Base-by-base conservation (phyloP, 1,140 invertebrate species). In the Calosoma granatense region DNA sequence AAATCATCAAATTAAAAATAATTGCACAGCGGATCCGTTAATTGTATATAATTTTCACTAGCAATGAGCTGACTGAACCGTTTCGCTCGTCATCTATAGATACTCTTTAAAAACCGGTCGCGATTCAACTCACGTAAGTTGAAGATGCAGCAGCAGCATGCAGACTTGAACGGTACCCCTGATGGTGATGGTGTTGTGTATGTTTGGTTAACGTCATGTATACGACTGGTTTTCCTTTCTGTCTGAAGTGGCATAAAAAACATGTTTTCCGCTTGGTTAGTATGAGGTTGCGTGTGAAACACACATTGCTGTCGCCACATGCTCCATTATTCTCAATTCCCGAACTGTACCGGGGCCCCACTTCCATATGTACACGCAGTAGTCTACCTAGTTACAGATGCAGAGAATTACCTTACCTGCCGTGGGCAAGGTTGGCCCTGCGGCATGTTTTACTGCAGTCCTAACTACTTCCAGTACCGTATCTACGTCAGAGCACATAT, bases 261-360 rank as follows among this genome's bases (percentile, higher is more conserved):
- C 41, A 47, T 47, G 41, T 47, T 47, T 47, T 47, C 41, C 41
- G 41, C 41, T 17, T 47, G 41, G 41, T 47, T 47, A 47, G 41
- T 47, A 47, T 17, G 17, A 47, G 17, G 41, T 47, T 47, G 41
- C 41, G 41, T 47, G 41, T 17, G 15, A 17, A 47, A 17, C 17
- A 47, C 41, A 47, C 41, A 47, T 47, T 17, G 41, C 41, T 47
- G 41, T 47, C 41, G 41, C 41, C 41, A 47, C 41, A 47, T 47
- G 41, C 41, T 17, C 41, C 41, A 47, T 47, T 47, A 47, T 47
- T 47, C 15, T 47, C 41, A 47, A 47, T 47, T 47, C 41, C 15
- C 6, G 41, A 47, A 47, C 41, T 47, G 26, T n/a, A n/a, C n/a
- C n/a, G n/a, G 6, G 26, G 26, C 6, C 26, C 26, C 26, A 30